These are phyloP conservation scores for Rutilus rutilus DNA, from an alignment of 2,113 vertebrate genomes.

Conservation along the genomic window DNA sequence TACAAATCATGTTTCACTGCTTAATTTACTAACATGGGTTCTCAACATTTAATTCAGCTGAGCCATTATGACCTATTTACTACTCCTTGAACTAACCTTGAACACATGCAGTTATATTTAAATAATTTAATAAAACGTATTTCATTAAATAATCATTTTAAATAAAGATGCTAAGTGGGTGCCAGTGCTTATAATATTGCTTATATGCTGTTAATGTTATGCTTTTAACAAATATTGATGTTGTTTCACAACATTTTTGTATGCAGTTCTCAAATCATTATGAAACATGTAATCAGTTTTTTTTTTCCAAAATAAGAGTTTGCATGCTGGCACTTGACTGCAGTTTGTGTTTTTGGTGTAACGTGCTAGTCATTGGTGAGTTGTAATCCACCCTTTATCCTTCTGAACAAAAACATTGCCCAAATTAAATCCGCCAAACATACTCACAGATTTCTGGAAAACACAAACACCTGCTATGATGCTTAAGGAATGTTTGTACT, in stretches of 20 bases:
- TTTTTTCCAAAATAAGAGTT: neutral
- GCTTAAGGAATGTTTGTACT: conserved; percentile 2
- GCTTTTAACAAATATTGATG: neutral
- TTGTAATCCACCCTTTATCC: conserved; percentile 15
- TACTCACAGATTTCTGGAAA: neutral
- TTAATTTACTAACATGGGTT: neutral
- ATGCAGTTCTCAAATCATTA: neutral
- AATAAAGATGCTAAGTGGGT: neutral
- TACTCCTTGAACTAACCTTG: neutral
- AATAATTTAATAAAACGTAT: neutral
- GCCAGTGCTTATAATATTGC: neutral
- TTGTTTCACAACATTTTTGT: neutral
- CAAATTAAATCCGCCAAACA: conserved; percentile 26
- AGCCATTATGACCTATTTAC: conserved; percentile 16
- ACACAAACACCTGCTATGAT: neutral
- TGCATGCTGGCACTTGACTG: conserved; percentile 5
- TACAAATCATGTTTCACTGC: neutral
- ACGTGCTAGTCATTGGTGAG: neutral
- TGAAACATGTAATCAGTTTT: neutral
- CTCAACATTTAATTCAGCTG: neutral
- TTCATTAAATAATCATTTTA: neutral
- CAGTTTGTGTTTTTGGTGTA: neutral
- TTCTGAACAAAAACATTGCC: conserved; percentile 7
- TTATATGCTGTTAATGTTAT: neutral
- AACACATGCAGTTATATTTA: neutral